phyloP scores from a whole-genome alignment of 1,140 invertebrate species.

The Planococcus citri region DNA sequence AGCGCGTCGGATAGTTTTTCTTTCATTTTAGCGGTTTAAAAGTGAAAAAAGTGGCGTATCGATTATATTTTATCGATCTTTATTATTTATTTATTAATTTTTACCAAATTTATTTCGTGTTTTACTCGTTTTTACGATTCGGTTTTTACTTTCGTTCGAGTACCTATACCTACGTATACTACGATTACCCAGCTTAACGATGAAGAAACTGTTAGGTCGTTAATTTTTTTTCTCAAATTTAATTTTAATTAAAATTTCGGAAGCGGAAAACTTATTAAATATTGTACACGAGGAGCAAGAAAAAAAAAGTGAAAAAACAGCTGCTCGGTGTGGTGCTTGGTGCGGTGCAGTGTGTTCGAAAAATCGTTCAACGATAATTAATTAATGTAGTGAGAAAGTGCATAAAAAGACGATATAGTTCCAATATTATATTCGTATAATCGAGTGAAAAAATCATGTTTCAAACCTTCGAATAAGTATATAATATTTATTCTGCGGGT shows the following conservation, averaged over 20 bases:
- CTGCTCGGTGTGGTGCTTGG: no score
- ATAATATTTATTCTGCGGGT: neutral
- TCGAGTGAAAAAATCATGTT: neutral
- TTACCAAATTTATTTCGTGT: neutral
- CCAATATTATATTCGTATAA: no score
- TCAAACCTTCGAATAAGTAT: neutral
- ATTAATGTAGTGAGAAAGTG: neutral
- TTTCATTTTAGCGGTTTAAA: neutral
- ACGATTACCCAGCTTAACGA: no score
- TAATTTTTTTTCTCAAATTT: neutral
- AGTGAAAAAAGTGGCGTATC: neutral
- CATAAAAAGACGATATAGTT: no score
- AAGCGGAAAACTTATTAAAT: neutral
- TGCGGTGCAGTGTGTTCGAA: neutral
- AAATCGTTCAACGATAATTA: neutral
- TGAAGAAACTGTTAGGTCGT: neutral
- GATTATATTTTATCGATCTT: neutral
- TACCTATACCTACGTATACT: no score
- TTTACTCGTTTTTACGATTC: neutral
- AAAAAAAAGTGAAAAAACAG: neutral
- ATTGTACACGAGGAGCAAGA: neutral
- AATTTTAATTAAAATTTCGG: neutral
- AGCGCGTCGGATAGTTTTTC: neutral
- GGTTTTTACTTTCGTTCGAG: slow-evolving; percentile 1
- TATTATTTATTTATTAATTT: no score